Evolutionary conservation across 2,888 invertebrate genomes (phyloP), one percentile per base, ranked within the genome.

Genomic region (Gastrophysa polygoni): DNA sequence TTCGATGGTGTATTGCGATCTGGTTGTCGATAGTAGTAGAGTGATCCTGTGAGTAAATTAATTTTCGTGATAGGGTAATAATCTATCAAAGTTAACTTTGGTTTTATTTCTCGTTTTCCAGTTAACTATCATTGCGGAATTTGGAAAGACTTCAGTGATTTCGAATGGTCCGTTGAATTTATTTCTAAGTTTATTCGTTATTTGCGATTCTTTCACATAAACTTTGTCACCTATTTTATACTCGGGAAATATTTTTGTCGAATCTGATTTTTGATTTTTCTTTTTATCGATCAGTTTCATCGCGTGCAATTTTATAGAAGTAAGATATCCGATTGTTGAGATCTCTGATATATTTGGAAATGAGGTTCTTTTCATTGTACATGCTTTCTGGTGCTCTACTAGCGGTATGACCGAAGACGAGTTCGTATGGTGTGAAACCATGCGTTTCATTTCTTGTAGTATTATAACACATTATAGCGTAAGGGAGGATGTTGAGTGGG

Each of bases 381-480:
- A n/a, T n/a, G n/a, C n/a, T n/a, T n/a, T n/a, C n/a, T n/a, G n/a
- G n/a, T n/a, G n/a, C n/a, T n/a, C n/a, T n/a, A n/a, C n/a, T 5
- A 7, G 24, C 24, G 24, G 24, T 64, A 44, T 64, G 54, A 21
- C 62, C 67, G 44, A 64, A 66, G 10, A 66, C 46, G 28, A 66
- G 55, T 57, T 61, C 66, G 47, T 60, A 66, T 7, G 59, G 64
- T 10, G 61, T 63, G 56, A 63, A 60, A 14, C 66, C 57, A 32
- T 59, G 62, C 1, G 52, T 60, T 54, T 38, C 43, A 21, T 54
- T 54, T 54, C 8, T 20, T 4, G 54, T 43, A 20, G 38, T 60
- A 20, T 66, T 66, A 24, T 64, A 66, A 14, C 64, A 64, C 8
- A 66, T 64, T 14, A 48, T 46, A 11, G 63, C 55, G 18, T 55